Evolutionary conservation across 2,113 vertebrate species (phyloP), one percentile per base, ranked within the genome.

Genomic region (Rhynchopsitta pachyrhyncha): DNA sequence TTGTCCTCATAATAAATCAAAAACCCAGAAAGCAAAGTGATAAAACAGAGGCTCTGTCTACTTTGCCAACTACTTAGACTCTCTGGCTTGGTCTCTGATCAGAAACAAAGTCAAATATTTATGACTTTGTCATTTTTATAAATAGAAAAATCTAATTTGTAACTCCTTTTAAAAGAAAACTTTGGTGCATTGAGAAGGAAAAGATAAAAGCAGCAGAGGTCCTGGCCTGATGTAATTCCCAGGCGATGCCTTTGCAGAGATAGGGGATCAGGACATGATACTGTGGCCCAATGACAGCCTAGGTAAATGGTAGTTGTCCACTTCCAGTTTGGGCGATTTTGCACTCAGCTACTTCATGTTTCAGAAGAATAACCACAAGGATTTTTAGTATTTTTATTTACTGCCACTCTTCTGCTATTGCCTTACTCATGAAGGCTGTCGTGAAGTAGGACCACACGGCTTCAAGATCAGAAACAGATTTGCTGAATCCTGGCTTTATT

Each of bases 381-480:
- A 33, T 82, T 63, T 49, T 52, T 39, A 31, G 59, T 33, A 25
- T 91, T 75, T 94, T 88, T 86, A 35, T 94, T 88, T 81, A 71
- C 35, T 81, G 60, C 20, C 33, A 35, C 35, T 78, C 24, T 90
- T 50, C 73, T 68, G 33, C 68, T 76, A 4, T 16, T 67, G 33
- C 50, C 42, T 91, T 47, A 77, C 24, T 92, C 33, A 28, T 16
- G 46, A 88, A 93, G 68, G 57, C 57, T 87, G 49, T 46, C n/a
- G 24, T n/a, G 55, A 73, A 62, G 81, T 10, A 73, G 70, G 53
- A 87, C 57, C 29, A 49, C 35, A 53, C 33, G 53, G 70, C 88
- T 95, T 91, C 71, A 73, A 87, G 70, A 93, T 71, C 42, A 97
- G 77, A 84, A 94, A 88, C 22, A 74, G 63, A 90, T 90, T 59